Evolutionary conservation across 2,888 invertebrate genomes (phyloP).

Genomic region (Limnephilus marmoratus): DNA sequence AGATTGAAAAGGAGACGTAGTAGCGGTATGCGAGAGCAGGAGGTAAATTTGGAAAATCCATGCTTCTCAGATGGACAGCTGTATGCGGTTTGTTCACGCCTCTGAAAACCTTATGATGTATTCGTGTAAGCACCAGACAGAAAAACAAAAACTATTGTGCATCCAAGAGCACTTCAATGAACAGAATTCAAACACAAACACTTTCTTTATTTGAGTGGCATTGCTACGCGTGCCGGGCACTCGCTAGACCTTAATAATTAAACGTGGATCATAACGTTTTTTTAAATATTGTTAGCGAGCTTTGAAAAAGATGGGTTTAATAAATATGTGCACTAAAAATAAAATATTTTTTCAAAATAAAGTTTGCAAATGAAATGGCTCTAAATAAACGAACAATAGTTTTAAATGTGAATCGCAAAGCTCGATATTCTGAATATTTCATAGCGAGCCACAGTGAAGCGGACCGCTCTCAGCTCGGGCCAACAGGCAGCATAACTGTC

Average conservation of each 20-base stretch:
- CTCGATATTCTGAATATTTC: constrained; percentile 42
- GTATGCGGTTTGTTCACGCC: too few relatives aligned
- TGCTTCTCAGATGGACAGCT: too few relatives aligned
- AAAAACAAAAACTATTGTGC: too few relatives aligned
- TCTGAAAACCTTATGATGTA: too few relatives aligned
- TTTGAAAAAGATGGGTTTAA: not conserved
- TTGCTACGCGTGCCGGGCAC: not conserved
- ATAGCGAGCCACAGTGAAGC: constrained; percentile 50
- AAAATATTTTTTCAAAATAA: not conserved
- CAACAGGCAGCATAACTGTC: constrained; percentile 66
- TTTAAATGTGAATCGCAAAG: constrained; percentile 12
- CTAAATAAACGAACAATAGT: not conserved
- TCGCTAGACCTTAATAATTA: not conserved
- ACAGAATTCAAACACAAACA: too few relatives aligned
- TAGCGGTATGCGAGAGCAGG: too few relatives aligned
- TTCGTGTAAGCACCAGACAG: too few relatives aligned
- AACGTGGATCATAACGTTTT: not conserved
- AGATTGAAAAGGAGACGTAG: too few relatives aligned
- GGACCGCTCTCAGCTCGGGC: constrained; percentile 53
- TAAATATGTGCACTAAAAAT: not conserved
- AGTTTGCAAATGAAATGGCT: not conserved
- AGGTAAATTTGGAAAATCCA: too few relatives aligned
- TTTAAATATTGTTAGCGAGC: not conserved
- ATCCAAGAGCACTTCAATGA: too few relatives aligned
- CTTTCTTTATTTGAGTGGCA: not conserved